Conservation (phyloP, 2,113 vertebrate genomes). For the Pterocles burchelli region DNA sequence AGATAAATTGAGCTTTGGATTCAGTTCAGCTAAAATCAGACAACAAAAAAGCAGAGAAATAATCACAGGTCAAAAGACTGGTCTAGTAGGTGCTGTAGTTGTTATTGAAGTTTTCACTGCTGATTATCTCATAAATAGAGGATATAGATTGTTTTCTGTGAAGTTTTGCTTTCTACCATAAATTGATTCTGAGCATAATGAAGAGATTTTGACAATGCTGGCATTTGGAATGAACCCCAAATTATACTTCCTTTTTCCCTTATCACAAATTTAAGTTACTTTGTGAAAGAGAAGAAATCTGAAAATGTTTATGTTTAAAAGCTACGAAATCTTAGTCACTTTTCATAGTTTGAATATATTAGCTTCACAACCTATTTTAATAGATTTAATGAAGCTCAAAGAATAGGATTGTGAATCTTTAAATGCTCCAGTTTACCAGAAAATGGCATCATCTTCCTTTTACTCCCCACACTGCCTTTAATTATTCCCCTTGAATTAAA, state of each 20-base stretch:
- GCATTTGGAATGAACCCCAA: not conserved
- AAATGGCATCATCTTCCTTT: constrained; percentile 69
- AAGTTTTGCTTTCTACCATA: not conserved
- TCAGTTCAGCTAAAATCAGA: not conserved
- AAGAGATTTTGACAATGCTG: not conserved
- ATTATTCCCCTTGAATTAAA: constrained; percentile 72
- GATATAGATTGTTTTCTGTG: not conserved
- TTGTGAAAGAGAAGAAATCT: not conserved
- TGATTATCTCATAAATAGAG: not conserved
- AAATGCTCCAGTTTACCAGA: constrained; percentile 74
- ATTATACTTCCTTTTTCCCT: not conserved
- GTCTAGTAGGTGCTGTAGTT: not conserved
- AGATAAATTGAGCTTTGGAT: not conserved
- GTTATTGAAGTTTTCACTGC: not conserved
- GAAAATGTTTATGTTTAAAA: constrained; percentile 1
- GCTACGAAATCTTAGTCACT: not conserved
- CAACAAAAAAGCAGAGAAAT: not conserved
- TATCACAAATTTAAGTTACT: not conserved
- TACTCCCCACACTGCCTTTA: constrained; percentile 52
- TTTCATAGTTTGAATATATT: constrained; percentile 34
- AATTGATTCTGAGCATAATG: not conserved
- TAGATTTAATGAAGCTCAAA: constrained; percentile 57
- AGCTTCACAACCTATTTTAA: constrained; percentile 24
- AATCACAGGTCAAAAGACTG: not conserved
- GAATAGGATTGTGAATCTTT: constrained; percentile 58